Evolutionary conservation across 2,113 vertebrate genomes (phyloP), one percentile per base, ranked within the genome.

Genomic region (Hemibagrus wyckioides): DNA sequence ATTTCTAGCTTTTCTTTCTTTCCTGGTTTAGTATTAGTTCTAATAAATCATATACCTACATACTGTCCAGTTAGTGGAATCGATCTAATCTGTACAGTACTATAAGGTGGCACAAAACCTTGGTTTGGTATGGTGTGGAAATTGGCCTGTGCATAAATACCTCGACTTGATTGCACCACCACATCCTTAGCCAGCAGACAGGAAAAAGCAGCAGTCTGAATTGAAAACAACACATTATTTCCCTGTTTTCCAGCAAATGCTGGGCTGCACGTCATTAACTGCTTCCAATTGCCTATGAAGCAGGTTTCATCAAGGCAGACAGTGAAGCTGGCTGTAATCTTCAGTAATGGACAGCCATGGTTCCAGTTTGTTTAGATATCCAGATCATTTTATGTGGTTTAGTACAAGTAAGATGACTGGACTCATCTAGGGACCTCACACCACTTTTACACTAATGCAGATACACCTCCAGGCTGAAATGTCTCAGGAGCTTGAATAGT

Each of bases 91-190:
- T 85, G 89, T 85, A 76, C 84, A 86, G 81, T 54, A 91, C 89
- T 91, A 91, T 28, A 90, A 86, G 92, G 33, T 81, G 73, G 39
- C 82, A 92, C 92, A 90, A 7, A 48, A 48, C 44, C 44, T 48
- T 44, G 5, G 82, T 84, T 88, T 90, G 86, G 89, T 23, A 41
- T 39, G 36, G 85, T 89, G 36, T 4, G 65, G 86, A 83, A 86
- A 75, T 75, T 21, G 56, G 87, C 30, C 79, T 36, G 10, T 36
- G 54, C 88, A 90, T 61, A 88, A 90, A 89, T 87, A 61, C 3
- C 21, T 89, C 41, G 75, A 90, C 89, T 83, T 48, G 89, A 89
- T 80, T 88, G 89, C 89, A 92, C 90, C 90, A 25, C 88, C 86
- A 87, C 88, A 89, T 91, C 91, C 57, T 83, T 85, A 91, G 25